Evolutionary conservation across 2,888 invertebrate genomes (phyloP), one percentile per base, ranked within the genome.

Genomic region (Elegia similella): DNA sequence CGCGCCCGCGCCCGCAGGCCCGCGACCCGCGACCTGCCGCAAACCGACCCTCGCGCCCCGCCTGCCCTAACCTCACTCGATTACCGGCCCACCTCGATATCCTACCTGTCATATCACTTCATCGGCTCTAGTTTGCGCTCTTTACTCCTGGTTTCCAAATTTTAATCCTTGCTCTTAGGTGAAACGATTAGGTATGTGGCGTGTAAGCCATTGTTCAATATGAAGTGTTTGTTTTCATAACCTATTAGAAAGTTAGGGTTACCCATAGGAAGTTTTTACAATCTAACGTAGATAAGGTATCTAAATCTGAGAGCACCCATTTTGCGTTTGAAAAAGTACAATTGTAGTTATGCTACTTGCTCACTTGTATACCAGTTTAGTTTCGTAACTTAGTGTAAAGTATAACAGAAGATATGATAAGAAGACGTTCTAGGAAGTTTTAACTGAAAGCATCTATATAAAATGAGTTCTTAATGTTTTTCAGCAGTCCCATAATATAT

Each of bases 1-100:
- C 87, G 87, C 88, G 84, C 86, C 87, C 87, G 85, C 87, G 81
- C 85, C 84, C 88, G 82, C 86, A 83, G 80, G 84, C 83, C 73
- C 70, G 67, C 65, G 75, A 79, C 77, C 75, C 78, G 77, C 83
- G 83, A 83, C 86, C 83, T 80, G 84, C 84, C 82, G 82, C 83
- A 82, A 79, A 72, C 75, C 75, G 72, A 76, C 74, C 77, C 76
- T 76, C 70, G 73, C 79, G 75, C 71, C 73, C 42, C 68, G 67
- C 73, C 70, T 66, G 70, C 75, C 78, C 80, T 86, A 86, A 88
- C 86, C 85, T 86, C 82, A 83, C 81, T 84, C 72, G 75, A 73
- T 77, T 75, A 77, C 75, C 79, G 77, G 75, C 70, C 72, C 71
- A 76, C 75, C 64, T 64, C 70, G 58, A 71, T 69, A 67, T 67